Evolutionary conservation across 2,113 vertebrate species (phyloP), one percentile per base, ranked within the genome.

Genomic region (Rostratula benghalensis): DNA sequence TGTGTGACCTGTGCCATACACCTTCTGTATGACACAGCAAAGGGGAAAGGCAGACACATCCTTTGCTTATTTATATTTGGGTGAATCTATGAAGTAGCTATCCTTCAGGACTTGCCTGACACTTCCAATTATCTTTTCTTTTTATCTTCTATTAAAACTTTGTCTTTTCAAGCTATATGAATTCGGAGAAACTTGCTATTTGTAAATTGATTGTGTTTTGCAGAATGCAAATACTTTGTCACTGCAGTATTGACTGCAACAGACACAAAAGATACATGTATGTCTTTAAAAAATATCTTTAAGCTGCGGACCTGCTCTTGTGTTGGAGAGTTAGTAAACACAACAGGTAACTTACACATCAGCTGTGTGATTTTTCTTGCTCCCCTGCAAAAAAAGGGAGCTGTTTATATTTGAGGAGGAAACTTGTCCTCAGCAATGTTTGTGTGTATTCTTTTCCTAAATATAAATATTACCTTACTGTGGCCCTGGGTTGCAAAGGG

Each of bases 381-480:
- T n/a, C 9, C 0, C 9, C 0, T 35, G 12, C 13, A 8, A 20
- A 39, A 30, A 48, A 19, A 28, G 31, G 11, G 53, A 3, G 13
- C 7, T 15, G 39, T 31, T 27, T 48, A 1, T 18, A 4, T 43
- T 60, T 56, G 41, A 68, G 61, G 41, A 71, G 45, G 73, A 60
- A 54, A 33, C 25, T 31, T 54, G 37, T 23, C 35, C 25, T n/a
- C 14, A 35, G 51, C 46, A 73, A 14, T 24, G 13, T 17, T 30
- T 41, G 10, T 41, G n/a, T 39, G 24, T 48, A 14, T 60, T 74
- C 39, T 74, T 50, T 33, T 67, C 39, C 35, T 61, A 25, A 53
- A 22, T 18, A 18, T 21, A 54, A 67, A 16, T 59, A 19, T 9
- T 46, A 7, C 30, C 45, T 33, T 54, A 11, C 23, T 27, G 25